A percentile compares a stretch with the other conserved stretches of the same genome.
Evolutionary conservation across 2,797 vertebrate genomes (phyloP).

Genomic region (Sebastolobus alascanus): DNA sequence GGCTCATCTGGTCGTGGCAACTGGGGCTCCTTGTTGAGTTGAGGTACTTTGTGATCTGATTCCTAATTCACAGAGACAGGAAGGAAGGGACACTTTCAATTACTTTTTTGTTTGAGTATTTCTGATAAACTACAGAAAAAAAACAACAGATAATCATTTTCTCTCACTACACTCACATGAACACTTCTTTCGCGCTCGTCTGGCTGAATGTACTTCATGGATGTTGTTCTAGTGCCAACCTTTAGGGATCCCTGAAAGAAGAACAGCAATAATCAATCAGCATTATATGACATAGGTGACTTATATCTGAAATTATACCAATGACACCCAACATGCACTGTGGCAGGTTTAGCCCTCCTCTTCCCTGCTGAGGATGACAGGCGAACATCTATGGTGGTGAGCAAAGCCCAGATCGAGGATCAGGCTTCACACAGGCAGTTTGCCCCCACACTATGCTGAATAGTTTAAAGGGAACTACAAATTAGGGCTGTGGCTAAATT

Average conservation of each 20-base stretch:
- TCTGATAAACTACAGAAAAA: neutral
- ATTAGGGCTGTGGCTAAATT: slow-evolving; percentile 29
- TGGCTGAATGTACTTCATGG: slow-evolving; percentile 85
- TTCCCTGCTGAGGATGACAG: slow-evolving; percentile 62
- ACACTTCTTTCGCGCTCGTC: slow-evolving; percentile 73
- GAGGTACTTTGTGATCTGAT: slow-evolving; percentile 70
- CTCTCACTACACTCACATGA: slow-evolving; percentile 72
- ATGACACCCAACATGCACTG: slow-evolving; percentile 78
- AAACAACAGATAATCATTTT: neutral
- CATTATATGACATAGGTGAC: slow-evolving; percentile 3
- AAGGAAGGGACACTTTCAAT: neutral
- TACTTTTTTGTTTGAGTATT: neutral
- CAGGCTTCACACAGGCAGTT: slow-evolving; percentile 38
- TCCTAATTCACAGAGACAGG: slow-evolving; percentile 58
- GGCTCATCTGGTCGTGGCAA: slow-evolving; percentile 72
- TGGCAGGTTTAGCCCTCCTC: slow-evolving; percentile 68
- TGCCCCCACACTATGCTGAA: slow-evolving; percentile 22
- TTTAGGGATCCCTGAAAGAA: slow-evolving; percentile 87
- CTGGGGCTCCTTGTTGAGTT: slow-evolving; percentile 67
- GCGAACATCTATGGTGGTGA: slow-evolving; percentile 45
- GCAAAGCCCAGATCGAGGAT: slow-evolving; percentile 44
- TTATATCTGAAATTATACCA: slow-evolving; percentile 53
- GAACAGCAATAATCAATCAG: slow-evolving; percentile 52
- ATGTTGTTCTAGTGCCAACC: slow-evolving; percentile 85
- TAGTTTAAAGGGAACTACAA: slow-evolving; percentile 39